Conservation (phyloP, 2,113 vertebrate species). For the Podilymbus podiceps region DNA sequence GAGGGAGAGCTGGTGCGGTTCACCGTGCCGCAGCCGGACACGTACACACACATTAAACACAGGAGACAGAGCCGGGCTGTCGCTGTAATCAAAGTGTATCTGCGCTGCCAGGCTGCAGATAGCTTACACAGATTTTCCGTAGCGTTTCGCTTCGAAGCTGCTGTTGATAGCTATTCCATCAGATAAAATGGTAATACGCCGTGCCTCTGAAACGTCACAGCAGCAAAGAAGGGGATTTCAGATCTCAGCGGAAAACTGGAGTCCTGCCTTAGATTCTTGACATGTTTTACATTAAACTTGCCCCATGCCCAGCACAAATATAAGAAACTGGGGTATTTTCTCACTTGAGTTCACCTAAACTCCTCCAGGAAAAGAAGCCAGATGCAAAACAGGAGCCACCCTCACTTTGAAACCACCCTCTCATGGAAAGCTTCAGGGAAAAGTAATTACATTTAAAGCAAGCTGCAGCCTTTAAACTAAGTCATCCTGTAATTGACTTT, state of each 20-base stretch:
- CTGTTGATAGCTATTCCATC: slow-evolving; percentile 50
- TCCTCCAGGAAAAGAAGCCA: background rate
- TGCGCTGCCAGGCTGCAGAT: slow-evolving; percentile 11
- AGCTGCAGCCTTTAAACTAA: background rate
- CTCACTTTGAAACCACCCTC: slow-evolving; percentile 6
- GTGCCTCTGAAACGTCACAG: background rate
- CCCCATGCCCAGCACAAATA: fast-evolving
- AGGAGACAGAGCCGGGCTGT: background rate
- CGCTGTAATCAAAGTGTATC: background rate
- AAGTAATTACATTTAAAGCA: background rate
- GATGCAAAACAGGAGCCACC: slow-evolving; percentile 40
- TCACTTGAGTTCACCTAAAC: background rate
- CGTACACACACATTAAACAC: background rate
- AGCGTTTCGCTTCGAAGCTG: slow-evolving; percentile 14
- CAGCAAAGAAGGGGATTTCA: slow-evolving; percentile 14
- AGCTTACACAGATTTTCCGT: slow-evolving; percentile 52
- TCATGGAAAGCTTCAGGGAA: slow-evolving; percentile 3
- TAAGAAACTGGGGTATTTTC: background rate
- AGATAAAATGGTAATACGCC: slow-evolving; percentile 51
- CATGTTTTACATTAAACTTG: background rate
- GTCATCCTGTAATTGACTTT: background rate
- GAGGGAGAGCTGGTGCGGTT: background rate
- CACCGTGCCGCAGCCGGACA: background rate
- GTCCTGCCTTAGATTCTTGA: background rate
- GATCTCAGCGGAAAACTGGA: slow-evolving; percentile 7